Conservation (phyloP, 2,888 invertebrate species). For the Geotrupes spiniger region DNA sequence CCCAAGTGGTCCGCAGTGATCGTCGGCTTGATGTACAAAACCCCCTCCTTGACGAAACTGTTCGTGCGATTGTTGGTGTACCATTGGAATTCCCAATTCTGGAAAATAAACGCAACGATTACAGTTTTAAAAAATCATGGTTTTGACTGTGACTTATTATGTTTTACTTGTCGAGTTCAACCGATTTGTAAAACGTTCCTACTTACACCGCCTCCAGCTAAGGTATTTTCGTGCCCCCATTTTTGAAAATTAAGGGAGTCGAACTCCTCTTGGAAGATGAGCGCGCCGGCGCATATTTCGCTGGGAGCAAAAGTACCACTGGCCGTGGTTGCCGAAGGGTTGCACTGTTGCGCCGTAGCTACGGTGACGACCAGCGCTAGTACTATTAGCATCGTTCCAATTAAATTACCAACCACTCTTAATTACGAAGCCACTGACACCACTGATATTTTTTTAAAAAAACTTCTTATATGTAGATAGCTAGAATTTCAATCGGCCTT, state of each 20-base stretch:
- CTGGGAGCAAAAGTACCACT: slow-evolving; percentile 54
- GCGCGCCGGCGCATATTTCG: slow-evolving; percentile 52
- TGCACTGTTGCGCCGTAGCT: slow-evolving; percentile 39
- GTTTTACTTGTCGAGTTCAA: too few relatives aligned
- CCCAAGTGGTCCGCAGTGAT: slow-evolving; percentile 57
- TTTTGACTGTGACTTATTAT: too few relatives aligned
- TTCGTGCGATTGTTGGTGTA: slow-evolving; percentile 67
- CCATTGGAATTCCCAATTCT: slow-evolving; percentile 73
- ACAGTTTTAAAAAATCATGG: too few relatives aligned
- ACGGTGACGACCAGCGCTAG: slow-evolving; percentile 6
- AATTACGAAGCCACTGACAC: too few relatives aligned
- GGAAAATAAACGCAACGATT: too few relatives aligned
- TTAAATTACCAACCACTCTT: too few relatives aligned
- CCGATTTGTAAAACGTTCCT: too few relatives aligned
- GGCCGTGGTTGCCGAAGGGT: slow-evolving; percentile 52
- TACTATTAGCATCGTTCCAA: neutral
- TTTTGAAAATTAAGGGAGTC: slow-evolving; percentile 55
- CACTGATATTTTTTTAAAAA: too few relatives aligned
- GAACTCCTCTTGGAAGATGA: slow-evolving; percentile 62
- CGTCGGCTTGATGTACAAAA: slow-evolving; percentile 61
- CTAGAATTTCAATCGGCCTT: too few relatives aligned
- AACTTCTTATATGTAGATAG: too few relatives aligned
- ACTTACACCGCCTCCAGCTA: slow-evolving; percentile 62
- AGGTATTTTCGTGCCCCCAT: slow-evolving; percentile 64
- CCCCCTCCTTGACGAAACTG: slow-evolving; percentile 59